phyloP scores from a whole-genome alignment of 1,140 invertebrate species.

The Nasonia giraulti region DNA sequence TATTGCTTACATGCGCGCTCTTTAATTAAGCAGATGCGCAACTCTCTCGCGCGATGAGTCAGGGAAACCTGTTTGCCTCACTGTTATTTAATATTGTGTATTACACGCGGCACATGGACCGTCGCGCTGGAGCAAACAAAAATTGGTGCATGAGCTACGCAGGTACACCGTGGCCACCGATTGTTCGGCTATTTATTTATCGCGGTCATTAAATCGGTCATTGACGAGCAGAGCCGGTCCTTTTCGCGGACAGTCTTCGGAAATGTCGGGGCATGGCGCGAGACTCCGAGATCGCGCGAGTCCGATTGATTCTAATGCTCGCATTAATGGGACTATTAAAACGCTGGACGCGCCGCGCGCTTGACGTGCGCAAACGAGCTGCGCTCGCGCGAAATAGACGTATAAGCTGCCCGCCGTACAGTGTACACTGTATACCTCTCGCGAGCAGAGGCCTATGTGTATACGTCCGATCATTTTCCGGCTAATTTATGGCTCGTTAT shows the following conservation, averaged over 20 bases:
- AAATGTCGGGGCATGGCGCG: neutral
- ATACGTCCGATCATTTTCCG: conserved; percentile 27
- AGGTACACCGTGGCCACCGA: no score
- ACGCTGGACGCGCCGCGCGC: neutral
- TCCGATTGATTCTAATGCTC: conserved; percentile 17
- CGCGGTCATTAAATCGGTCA: neutral
- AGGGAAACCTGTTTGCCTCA: neutral
- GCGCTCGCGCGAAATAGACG: neutral
- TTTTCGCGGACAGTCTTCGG: neutral
- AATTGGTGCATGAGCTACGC: neutral
- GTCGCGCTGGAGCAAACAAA: neutral
- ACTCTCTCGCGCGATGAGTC: neutral
- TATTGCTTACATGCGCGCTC: neutral
- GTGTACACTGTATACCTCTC: no score
- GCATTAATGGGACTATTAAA: conserved; percentile 30
- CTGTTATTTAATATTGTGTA: neutral
- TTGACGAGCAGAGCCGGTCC: neutral
- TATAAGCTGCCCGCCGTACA: neutral
- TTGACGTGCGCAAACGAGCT: conserved; percentile 34
- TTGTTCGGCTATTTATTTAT: neutral
- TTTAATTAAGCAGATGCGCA: neutral
- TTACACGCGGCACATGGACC: neutral
- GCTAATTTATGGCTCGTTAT: conserved; percentile 43
- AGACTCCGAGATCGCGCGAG: no score
- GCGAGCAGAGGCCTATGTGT: neutral